Base-by-base conservation (phyloP, 2,113 vertebrate species). In the Polypterus senegalus region DNA sequence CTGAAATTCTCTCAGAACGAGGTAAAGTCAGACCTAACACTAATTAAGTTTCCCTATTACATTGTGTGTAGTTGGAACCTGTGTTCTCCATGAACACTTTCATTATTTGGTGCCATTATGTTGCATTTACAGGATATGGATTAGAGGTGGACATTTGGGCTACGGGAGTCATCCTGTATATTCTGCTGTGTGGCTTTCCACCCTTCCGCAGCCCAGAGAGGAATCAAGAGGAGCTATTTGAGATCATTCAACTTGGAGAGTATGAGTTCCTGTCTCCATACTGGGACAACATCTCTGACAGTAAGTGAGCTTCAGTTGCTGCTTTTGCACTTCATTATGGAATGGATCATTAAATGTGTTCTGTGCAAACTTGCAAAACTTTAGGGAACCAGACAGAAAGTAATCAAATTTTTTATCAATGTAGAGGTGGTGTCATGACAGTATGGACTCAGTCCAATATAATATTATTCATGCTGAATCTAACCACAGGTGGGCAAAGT, bases 101-200 rank as follows among this genome's bases (percentile, higher is more conserved):
- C 27, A 9, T 48, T 57, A 43, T 9, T 27, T 64, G 10, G 5
- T 59, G 5, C 4, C 55, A 7, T 69, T 54, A 27, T 47, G 54
- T 51, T 5, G 57, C 7, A 3, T 54, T 43, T 54, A 27, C 66
- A 99, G 96, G 96, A 65, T 99, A 99, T 52, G 93, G 92, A 10
- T 81, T 99, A 0, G 86, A 89, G 62, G 96, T 98, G 57, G 95
- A 99, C 57, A 80, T 98, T 74, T 99, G 96, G 96, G 95, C 96
- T 5, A 88, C 93, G 10, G 96, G 96, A 4, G 91, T 99, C 63
- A 97, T 99, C 71, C 86, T 97, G 59, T 97, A 95, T 60, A 88
- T 97, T 70, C 86, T 99, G 9, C 83, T 98, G 44, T 94, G 93
- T 3, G 96, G 95, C 60, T 99, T 98, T 27, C 92, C 96, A 3